Evolutionary conservation across 2,888 invertebrate species (phyloP).

Genomic region (Ennomos quercinarius): DNA sequence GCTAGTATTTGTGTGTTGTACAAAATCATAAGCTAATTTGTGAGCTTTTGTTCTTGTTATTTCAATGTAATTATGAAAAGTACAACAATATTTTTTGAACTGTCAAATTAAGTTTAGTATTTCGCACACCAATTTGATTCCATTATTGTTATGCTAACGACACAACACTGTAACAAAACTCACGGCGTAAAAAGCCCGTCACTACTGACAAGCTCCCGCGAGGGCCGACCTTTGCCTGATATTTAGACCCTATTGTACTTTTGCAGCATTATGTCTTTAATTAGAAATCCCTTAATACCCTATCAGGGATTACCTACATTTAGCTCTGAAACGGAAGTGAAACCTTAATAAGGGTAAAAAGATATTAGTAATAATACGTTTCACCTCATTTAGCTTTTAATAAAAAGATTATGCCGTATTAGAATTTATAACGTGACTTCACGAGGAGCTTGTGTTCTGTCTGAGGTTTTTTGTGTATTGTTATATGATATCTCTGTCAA

Average conservation of each 20-base stretch:
- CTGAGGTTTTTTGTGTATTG: neutral
- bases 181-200: constrained; percentile 30
- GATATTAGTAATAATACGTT: too few species aligned
- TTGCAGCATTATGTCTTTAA: constrained; percentile 43
- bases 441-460: too few species aligned
- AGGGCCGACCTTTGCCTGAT: constrained; percentile 51
- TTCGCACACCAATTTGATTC: too few species aligned
- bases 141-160: neutral
- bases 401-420: too few species aligned
- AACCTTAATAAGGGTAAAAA: constrained; percentile 15
- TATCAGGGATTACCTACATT: constrained; percentile 18
- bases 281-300: constrained; percentile 36
- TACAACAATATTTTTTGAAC: too few species aligned
- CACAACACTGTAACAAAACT: constrained; percentile 5
- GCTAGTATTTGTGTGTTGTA: too few species aligned
- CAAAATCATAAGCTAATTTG: too few species aligned
- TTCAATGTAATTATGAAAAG: too few species aligned
- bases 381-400: too few species aligned
- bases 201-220: constrained; percentile 27
- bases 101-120: too few species aligned
- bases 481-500: neutral
- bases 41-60: too few species aligned
- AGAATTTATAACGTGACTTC: too few species aligned
- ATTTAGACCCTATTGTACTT: constrained; percentile 47
- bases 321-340: constrained; percentile 19